Conservation (phyloP, 2,888 invertebrate species). For the Macrophya annulata region DNA sequence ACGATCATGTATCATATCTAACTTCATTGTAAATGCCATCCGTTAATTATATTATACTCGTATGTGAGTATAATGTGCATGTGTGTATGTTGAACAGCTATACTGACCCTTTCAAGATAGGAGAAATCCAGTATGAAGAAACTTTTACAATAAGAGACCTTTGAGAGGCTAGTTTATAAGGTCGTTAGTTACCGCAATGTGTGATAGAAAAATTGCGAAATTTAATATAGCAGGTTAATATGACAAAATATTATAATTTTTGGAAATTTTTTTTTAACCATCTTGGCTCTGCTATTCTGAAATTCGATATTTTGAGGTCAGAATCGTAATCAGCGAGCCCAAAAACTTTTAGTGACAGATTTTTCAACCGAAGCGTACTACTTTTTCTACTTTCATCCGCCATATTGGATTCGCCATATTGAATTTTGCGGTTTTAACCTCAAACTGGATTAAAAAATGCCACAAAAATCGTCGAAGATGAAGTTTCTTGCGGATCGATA, state of each 20-base stretch:
- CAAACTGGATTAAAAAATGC: neutral
- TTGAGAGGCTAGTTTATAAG: neutral
- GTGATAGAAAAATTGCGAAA: neutral
- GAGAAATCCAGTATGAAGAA: neutral
- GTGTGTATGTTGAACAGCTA: neutral
- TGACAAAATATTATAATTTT: neutral
- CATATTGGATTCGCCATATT: neutral
- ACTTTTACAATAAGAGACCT: neutral
- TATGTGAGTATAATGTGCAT: neutral
- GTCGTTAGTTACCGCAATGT: neutral
- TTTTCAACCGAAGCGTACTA: neutral
- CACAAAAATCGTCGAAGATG: neutral
- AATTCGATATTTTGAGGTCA: neutral
- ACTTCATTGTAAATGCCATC: conserved; percentile 15
- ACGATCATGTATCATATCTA: neutral
- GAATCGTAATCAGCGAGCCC: neutral
- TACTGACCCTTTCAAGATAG: neutral
- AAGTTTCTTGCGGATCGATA: neutral
- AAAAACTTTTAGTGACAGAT: neutral
- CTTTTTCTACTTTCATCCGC: neutral
- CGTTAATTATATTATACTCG: neutral
- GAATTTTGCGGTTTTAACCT: neutral
- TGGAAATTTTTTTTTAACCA: neutral
- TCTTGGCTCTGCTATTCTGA: neutral
- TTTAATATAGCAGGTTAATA: neutral